Conservation (phyloP, 2,113 vertebrate genomes). For the Trogon melanurus region DNA sequence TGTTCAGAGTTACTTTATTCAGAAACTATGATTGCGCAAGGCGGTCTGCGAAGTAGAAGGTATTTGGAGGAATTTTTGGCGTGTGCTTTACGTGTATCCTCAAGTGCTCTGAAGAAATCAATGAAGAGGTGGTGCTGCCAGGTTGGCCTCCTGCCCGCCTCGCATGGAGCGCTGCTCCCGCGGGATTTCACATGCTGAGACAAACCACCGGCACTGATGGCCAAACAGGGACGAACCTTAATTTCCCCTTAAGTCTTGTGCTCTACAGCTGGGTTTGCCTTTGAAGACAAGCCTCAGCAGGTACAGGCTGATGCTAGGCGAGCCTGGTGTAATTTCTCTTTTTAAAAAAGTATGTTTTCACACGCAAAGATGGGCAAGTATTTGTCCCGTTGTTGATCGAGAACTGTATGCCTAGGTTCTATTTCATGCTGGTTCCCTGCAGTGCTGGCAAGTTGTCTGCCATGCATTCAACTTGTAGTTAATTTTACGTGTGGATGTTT, state of each 20-base stretch:
- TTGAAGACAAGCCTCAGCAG: not conserved
- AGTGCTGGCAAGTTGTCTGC: not conserved
- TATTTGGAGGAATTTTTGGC: not conserved
- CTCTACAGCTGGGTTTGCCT: not conserved
- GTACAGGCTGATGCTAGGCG: not conserved
- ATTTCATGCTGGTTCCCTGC: not conserved
- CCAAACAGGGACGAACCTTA: not conserved
- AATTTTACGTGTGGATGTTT: not conserved
- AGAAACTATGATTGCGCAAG: not conserved
- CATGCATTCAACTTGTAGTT: not conserved
- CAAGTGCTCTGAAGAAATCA: not conserved
- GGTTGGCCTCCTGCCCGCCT: not conserved
- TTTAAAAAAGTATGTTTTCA: not conserved
- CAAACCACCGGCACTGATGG: not conserved
- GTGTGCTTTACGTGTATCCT: rapidly evolving
- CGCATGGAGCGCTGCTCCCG: rapidly evolving
- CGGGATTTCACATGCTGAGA: not conserved
- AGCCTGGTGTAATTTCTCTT: not conserved
- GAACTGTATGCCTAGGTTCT: not conserved
- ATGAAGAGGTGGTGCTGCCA: not conserved
- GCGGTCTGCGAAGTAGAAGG: not conserved
- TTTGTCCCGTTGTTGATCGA: not conserved
- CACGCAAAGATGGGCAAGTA: too few relatives aligned
- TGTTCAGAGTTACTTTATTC: not conserved
- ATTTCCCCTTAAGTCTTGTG: not conserved